Percentiles rank a stretch among this genome's conserved stretches.
These are phyloP conservation scores for Rhabdomys pumilio DNA, from an alignment of 2,797 vertebrate species.

Conservation along the genomic window DNA sequence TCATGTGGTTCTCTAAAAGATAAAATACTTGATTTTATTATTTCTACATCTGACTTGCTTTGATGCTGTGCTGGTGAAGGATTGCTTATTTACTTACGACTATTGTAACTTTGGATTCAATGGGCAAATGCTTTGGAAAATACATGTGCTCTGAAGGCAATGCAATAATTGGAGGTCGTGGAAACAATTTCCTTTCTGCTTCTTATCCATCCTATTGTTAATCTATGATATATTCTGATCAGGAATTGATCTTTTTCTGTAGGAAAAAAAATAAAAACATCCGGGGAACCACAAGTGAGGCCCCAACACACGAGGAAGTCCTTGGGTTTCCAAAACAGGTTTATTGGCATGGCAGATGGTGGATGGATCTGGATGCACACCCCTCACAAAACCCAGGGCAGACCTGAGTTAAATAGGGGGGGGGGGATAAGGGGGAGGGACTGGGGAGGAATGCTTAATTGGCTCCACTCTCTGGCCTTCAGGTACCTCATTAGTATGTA, in stretches of 20 bases:
- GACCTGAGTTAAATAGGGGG: too few relatives aligned
- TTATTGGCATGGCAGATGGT: too few relatives aligned
- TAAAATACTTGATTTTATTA: not conserved
- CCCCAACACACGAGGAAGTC: too few relatives aligned
- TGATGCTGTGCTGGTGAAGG: slow-evolving; percentile 56
- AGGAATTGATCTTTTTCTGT: not conserved
- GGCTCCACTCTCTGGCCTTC: too few relatives aligned
- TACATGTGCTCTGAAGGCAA: slow-evolving; percentile 13
- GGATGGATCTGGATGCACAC: too few relatives aligned
- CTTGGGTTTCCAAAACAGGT: too few relatives aligned
- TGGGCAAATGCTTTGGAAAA: slow-evolving; percentile 37
- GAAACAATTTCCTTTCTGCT: slow-evolving; percentile 27
- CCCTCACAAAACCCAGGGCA: too few relatives aligned
- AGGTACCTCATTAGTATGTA: too few relatives aligned
- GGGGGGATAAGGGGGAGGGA: too few relatives aligned
- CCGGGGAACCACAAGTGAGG: too few relatives aligned
- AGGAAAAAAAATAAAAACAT: too few relatives aligned
- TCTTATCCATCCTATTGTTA: not conserved
- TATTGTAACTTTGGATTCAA: slow-evolving; percentile 52
- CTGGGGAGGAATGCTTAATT: too few relatives aligned
- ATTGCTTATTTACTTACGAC: slow-evolving; percentile 27
- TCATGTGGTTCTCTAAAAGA: slow-evolving; percentile 11
- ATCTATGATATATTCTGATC: not conserved
- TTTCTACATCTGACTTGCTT: slow-evolving; percentile 29
- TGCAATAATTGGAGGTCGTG: not conserved